Evolutionary conservation across 1,140 invertebrate species (phyloP).

Genomic region (Conopomorpha cramerella): DNA sequence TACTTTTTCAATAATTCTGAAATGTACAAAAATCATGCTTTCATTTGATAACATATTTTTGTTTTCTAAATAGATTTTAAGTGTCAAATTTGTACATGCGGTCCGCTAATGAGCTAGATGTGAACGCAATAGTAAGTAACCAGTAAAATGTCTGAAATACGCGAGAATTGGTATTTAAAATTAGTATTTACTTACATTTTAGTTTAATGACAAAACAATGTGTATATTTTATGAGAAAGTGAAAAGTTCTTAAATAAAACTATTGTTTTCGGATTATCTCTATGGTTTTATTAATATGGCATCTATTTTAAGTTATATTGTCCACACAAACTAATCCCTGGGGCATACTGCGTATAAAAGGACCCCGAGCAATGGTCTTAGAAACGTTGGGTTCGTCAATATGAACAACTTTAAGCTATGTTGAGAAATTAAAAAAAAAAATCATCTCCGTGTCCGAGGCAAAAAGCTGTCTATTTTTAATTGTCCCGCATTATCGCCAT

Average conservation of each 20-base stretch:
- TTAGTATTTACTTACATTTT: slow-evolving; percentile 61
- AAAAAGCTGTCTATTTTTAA: too few species aligned
- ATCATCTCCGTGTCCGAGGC: too few species aligned
- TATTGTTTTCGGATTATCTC: slow-evolving; percentile 59
- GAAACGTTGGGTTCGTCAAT: too few species aligned
- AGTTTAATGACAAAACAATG: slow-evolving; percentile 61
- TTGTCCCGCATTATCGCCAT: too few species aligned
- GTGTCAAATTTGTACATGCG: slow-evolving; percentile 48
- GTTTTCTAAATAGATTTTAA: slow-evolving; percentile 54
- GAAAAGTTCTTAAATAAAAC: slow-evolving; percentile 61
- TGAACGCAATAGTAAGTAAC: slow-evolving; percentile 29
- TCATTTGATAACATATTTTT: slow-evolving; percentile 47
- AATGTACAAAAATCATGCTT: slow-evolving; percentile 59
- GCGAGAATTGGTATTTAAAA: slow-evolving; percentile 57
- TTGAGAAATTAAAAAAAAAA: too few species aligned
- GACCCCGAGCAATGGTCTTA: too few species aligned
- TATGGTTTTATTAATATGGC: slow-evolving; percentile 41
- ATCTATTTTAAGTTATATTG: too few species aligned
- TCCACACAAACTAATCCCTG: too few species aligned
- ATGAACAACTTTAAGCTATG: too few species aligned
- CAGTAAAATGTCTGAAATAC: slow-evolving; percentile 26
- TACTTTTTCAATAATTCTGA: slow-evolving; percentile 40
- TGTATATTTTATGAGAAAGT: slow-evolving; percentile 61
- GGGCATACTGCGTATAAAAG: too few species aligned
- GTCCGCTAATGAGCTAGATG: slow-evolving; percentile 21